A percentile compares a stretch with the other conserved stretches of the same genome.
phyloP scores from a whole-genome alignment of 2,888 invertebrate genomes.

The Syrphus vitripennis region DNA sequence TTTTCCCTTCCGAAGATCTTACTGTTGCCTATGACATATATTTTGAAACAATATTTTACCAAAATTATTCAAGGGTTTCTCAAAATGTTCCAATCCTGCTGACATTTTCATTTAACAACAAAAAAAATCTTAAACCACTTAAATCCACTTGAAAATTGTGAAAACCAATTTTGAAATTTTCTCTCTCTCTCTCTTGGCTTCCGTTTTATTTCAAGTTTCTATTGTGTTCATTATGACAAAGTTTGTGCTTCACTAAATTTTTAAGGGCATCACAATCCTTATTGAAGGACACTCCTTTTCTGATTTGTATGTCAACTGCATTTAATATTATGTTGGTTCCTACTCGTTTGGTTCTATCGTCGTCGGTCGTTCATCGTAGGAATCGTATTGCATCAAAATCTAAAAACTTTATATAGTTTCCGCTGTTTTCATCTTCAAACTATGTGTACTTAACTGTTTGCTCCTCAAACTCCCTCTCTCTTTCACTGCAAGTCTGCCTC shows the following conservation, averaged over 20 bases:
- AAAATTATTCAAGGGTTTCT: background rate
- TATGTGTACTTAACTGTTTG: slow-evolving; percentile 26
- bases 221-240: slow-evolving; percentile 22
- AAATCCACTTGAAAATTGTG: background rate
- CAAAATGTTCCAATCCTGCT: background rate
- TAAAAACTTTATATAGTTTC: slow-evolving; percentile 30
- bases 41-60: background rate
- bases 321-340: slow-evolving; percentile 3
- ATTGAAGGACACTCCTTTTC: slow-evolving; percentile 12
- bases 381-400: slow-evolving; percentile 22
- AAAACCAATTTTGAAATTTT: background rate
- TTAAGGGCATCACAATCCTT: slow-evolving; percentile 1
- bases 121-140: background rate
- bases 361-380: no score
- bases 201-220: background rate
- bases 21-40: background rate
- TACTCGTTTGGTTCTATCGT: background rate
- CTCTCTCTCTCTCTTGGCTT: no score
- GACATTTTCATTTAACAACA: background rate
- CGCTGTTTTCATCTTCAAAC: slow-evolving; percentile 37
- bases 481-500: background rate
- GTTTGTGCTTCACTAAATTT: slow-evolving; percentile 15
- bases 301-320: slow-evolving; percentile 29
- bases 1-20: background rate
- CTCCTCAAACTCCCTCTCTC: background rate